Evolutionary conservation across 1,140 invertebrate genomes (phyloP), one percentile per base, ranked within the genome.

Genomic region (Brachionus sp.): DNA sequence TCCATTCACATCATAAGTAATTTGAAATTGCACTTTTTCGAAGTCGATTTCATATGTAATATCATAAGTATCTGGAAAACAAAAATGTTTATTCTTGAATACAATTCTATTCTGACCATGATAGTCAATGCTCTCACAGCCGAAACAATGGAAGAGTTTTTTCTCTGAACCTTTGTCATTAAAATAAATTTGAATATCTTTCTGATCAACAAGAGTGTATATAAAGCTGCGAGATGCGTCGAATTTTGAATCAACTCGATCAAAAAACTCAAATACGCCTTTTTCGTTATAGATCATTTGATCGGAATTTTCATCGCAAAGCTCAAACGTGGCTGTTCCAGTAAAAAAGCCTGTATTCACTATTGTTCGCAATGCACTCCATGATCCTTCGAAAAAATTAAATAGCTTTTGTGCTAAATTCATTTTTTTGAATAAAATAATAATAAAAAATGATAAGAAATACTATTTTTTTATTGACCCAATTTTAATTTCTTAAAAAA

Each of bases 181-280:
- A 46, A 75, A 75, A 75, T 75, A 75, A 50, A 75, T 39, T 19
- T 75, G 19, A 75, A 75, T 46, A 75, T 75, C 70, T 23, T 75
- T 68, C 13, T 35, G 6, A 25, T 75, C 19, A 23, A n/a, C 42
- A 4, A 75, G 25, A 0, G 39, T 12, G 13, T 75, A 75, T 0
- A 75, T 16, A 46, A 46, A 75, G n/a, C 25, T 44, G 16, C 42
- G 37, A 19, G 25, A 46, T 10, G 70, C 70, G 23, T 75, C 70
- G 4, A 46, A 73, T 16, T 73, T 44, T 4, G 29, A 37, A 37
- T 25, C 42, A 25, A 10, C 7, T 4, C 42, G 10, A 25, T 44
- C 39, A 29, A 46, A 23, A 75, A 75, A 75, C 44, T 75, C 39
- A 46, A 75, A 75, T 46, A 75, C 19, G 5, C 70, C 70, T 25